Base-by-base conservation (phyloP, 2,113 vertebrate species). In the Sylvicapra grimmia region DNA sequence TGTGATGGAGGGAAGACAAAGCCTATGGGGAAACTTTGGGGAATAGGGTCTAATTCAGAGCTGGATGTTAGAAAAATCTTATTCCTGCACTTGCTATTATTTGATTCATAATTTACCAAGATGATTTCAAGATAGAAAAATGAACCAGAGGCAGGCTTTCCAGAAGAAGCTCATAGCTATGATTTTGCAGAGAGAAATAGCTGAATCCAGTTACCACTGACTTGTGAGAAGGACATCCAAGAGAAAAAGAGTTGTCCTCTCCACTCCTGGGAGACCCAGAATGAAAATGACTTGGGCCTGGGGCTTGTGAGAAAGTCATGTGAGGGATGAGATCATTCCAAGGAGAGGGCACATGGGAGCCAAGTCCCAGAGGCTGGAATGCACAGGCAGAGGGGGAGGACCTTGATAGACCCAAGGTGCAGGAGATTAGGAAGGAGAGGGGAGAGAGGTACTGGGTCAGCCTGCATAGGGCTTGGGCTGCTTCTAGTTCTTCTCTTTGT, bases 401-500 rank as follows among this genome's bases (percentile, higher is more conserved):
- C 5, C 53, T 11, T 63, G 58, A 83, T 25, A 25, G 6, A 56
- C 5, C 29, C 44, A 40, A 13, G 18, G 19, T 85, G 19, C 29
- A 54, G 25, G 27, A 85, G 49, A 25, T 33, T 56, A 65, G 49
- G 61, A 56, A 85, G 44, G 29, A 98, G 68, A 75, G 36, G 21
- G 36, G 36, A 75, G 68, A 75, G 3, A 99, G 93, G 98, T 98
- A 99, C 93, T 99, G 99, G 44, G 19, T 54, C 83, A 31, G 36
- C 25, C 44, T 25, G 23, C 44, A 7, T 54, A 15, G 27, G 25
- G 7, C 44, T 86, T 19, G 47, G 9, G 1, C 23, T 93, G 25
- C 65, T 21, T 94, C 31, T 5, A 63, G 47, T 87, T 49, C 47
- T 77, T 3, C 3, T 63, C 49, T 33, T 15, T 92, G 47, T 36